Conservation (phyloP, 2,888 invertebrate species). For the Agriopis marginaria region DNA sequence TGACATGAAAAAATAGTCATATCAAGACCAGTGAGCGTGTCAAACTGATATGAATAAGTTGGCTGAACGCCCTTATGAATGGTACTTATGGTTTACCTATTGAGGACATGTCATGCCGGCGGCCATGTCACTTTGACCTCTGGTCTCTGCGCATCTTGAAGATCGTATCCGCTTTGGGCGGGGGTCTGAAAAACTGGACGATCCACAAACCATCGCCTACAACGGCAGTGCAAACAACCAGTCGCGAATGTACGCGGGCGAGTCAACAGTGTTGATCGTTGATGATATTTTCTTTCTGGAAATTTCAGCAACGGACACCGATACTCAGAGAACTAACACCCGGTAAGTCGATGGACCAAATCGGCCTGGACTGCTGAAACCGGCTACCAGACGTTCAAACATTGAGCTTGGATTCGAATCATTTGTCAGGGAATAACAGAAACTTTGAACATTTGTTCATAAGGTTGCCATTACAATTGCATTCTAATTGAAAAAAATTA, state of each 20-base stretch:
- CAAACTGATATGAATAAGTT: conserved; percentile 69
- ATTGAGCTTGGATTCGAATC: conserved; percentile 61
- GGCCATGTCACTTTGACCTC: conserved; percentile 82
- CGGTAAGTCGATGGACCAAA: conserved; percentile 62
- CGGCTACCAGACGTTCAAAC: conserved; percentile 54
- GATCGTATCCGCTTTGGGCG: conserved; percentile 83
- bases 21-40: conserved; percentile 53
- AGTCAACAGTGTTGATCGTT: conserved; percentile 80
- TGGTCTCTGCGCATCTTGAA: conserved; percentile 76
- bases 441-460: conserved; percentile 68
- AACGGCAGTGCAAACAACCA: conserved; percentile 80
- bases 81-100: conserved; percentile 86
- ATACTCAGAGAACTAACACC: conserved; percentile 71
- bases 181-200: conserved; percentile 86
- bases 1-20: conserved; percentile 73
- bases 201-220: conserved; percentile 86
- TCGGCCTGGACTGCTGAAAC: conserved; percentile 71
- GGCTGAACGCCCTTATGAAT: conserved; percentile 82
- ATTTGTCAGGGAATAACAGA: conserved; percentile 45
- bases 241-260: conserved; percentile 67
- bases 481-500: conserved; percentile 23
- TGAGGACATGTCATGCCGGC: conserved; percentile 80
- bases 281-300: conserved; percentile 79
- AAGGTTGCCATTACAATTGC: conserved; percentile 75
- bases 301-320: conserved; percentile 85